phyloP scores from a whole-genome alignment of 2,797 vertebrate species.

The Manis pentadactyla region DNA sequence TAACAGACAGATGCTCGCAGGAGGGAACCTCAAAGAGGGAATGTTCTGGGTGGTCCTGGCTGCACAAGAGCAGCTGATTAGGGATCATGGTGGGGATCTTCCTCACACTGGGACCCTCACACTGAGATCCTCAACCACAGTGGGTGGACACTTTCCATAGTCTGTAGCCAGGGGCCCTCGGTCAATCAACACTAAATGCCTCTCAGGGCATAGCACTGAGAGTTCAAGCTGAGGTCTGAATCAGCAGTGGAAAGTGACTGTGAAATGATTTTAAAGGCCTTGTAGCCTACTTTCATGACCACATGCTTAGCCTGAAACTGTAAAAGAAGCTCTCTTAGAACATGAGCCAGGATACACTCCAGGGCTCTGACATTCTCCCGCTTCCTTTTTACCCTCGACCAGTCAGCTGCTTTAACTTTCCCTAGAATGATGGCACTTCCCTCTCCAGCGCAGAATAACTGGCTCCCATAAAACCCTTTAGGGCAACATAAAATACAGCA shows the following conservation, averaged over 20 bases:
- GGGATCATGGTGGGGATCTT: rapidly evolving
- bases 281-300: background rate
- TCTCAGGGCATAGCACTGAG: background rate
- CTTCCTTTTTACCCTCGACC: background rate
- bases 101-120: background rate
- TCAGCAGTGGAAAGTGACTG: background rate
- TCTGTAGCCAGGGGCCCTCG: background rate
- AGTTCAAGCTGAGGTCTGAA: background rate
- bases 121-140: background rate
- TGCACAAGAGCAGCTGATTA: background rate
- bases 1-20: background rate
- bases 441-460: background rate
- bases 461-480: background rate
- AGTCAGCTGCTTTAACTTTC: background rate
- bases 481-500: background rate
- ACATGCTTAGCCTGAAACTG: background rate
- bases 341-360: background rate
- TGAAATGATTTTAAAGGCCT: background rate
- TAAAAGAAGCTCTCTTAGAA: background rate
- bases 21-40: background rate
- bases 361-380: background rate
- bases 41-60: background rate
- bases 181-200: background rate
- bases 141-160: background rate
- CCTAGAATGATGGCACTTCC: background rate